Conservation (phyloP, 1,140 invertebrate genomes). For the Theocolax elegans region DNA sequence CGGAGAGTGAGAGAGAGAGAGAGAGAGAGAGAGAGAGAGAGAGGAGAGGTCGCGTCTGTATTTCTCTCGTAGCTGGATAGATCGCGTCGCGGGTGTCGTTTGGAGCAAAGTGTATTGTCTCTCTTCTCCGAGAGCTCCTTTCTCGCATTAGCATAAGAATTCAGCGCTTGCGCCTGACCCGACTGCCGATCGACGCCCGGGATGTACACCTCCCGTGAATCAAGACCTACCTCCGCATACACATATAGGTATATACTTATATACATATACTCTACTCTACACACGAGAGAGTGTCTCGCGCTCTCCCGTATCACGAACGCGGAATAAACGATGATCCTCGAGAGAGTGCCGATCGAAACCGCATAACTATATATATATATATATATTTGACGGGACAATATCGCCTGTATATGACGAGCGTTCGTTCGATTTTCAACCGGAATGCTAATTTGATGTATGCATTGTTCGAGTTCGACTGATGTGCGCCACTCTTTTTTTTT, state of each 20-base stretch:
- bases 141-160: slow-evolving; percentile 66
- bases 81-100: too few relatives aligned
- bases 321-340: slow-evolving; percentile 45
- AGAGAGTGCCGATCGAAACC: slow-evolving; percentile 18
- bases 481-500: too few relatives aligned
- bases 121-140: slow-evolving; percentile 51
- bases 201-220: not conserved
- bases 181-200: slow-evolving; percentile 51
- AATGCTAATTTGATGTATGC: not conserved
- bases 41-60: not conserved
- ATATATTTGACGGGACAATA: too few relatives aligned
- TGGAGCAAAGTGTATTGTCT: too few relatives aligned
- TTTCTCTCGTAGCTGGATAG: not conserved
- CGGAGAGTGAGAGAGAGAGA: too few relatives aligned
- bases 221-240: slow-evolving; percentile 23
- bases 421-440: not conserved
- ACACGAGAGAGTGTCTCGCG: slow-evolving; percentile 21
- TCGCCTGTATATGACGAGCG: too few relatives aligned
- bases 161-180: slow-evolving; percentile 60
- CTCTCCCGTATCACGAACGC: slow-evolving; percentile 27
- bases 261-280: too few relatives aligned
- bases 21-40: not conserved
- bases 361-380: too few relatives aligned
- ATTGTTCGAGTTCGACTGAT: too few relatives aligned
- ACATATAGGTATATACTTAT: too few relatives aligned